phyloP scores from a whole-genome alignment of 1,140 invertebrate genomes.

The Elymnias hypermnestra region DNA sequence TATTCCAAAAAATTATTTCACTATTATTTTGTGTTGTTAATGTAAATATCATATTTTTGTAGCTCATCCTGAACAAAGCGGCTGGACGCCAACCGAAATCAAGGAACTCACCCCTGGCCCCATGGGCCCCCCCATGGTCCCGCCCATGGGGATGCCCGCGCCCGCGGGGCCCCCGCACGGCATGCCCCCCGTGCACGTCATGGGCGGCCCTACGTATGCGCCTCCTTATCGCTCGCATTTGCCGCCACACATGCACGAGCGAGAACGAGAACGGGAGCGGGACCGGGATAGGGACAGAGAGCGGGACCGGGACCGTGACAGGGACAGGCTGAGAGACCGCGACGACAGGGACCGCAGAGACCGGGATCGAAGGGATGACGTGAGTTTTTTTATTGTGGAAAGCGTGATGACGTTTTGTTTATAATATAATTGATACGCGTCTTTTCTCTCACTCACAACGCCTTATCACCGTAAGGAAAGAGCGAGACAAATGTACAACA shows the following conservation, averaged over 20 bases:
- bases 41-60: conserved; percentile 5
- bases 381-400: conserved; percentile 9
- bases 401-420: background rate
- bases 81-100: conserved; percentile 79
- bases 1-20: too few species aligned
- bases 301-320: conserved; percentile 37
- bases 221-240: conserved; percentile 52
- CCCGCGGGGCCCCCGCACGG: conserved; percentile 42
- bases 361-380: conserved; percentile 47
- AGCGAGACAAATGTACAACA: too few species aligned
- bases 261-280: conserved; percentile 36
- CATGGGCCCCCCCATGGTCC: conserved; percentile 63
- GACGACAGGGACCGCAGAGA: conserved; percentile 50
- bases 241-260: conserved; percentile 35
- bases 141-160: conserved; percentile 56
- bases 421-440: background rate
- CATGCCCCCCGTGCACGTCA: conserved; percentile 36
- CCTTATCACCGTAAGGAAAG: too few species aligned
- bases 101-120: conserved; percentile 79
- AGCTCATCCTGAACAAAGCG: conserved; percentile 55
- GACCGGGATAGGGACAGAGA: conserved; percentile 41
- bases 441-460: too few species aligned
- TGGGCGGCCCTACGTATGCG: conserved; percentile 43
- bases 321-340: conserved; percentile 37
- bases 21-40: too few species aligned